Percentiles rank a stretch among this genome's conserved stretches.
Conservation (phyloP, 2,888 invertebrate species). For the Brachylomia viminalis region DNA sequence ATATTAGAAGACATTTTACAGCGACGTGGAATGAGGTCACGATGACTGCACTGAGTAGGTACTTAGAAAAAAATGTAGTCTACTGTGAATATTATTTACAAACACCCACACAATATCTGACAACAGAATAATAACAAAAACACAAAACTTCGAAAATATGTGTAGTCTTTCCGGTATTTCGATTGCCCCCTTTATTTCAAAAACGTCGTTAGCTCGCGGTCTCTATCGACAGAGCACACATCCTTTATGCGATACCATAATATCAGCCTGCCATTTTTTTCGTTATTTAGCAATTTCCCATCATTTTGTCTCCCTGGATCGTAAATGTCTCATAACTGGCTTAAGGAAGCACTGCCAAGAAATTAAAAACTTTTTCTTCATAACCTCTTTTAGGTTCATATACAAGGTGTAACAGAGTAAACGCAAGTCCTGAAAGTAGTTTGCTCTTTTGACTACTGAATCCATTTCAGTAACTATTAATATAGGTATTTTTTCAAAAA, state of each 20-base stretch:
- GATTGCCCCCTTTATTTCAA: not conserved
- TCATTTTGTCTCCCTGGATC: not conserved
- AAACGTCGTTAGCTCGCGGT: not conserved
- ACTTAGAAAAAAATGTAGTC: not conserved
- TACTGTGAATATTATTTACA: not conserved
- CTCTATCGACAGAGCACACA: slow-evolving; percentile 29
- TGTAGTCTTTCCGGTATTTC: not conserved
- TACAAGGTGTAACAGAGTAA: no score
- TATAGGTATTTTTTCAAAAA: no score
- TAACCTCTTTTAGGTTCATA: not conserved
- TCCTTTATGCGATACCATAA: slow-evolving; percentile 36
- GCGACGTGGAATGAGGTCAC: slow-evolving; percentile 37
- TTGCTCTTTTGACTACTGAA: no score
- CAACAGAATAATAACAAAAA: not conserved
- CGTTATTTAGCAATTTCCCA: not conserved
- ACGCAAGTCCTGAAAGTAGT: no score
- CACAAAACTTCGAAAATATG: not conserved
- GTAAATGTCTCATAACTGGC: not conserved
- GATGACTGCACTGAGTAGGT: slow-evolving; percentile 23
- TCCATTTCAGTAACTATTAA: no score
- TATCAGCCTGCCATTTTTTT: slow-evolving; percentile 1
- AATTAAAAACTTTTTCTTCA: not conserved
- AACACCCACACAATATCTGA: not conserved
- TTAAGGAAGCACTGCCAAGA: not conserved
- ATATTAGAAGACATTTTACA: slow-evolving; percentile 15